Base-by-base conservation (phyloP, 2,888 invertebrate genomes). In the Thymelicus lineola region DNA sequence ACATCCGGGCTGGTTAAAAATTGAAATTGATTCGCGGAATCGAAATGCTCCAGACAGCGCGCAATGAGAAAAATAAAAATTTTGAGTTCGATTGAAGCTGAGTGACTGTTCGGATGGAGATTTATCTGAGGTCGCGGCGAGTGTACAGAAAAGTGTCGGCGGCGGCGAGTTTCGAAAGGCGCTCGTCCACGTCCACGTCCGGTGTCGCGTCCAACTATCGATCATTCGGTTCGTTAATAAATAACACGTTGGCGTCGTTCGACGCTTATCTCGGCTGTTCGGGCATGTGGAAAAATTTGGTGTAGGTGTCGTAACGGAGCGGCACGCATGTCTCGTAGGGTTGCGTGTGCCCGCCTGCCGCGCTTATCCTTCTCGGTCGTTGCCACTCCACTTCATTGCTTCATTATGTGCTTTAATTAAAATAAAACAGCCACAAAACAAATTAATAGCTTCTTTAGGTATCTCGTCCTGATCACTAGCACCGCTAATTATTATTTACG, bases 201-300 rank as follows among this genome's bases (percentile, higher is more conserved):
- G 92, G 91, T 88, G 91, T 90, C 91, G 91, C 91, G 91, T 88
- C 90, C 91, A 89, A 87, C 93, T 91, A 93, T 93, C 93, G 92
- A 93, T 93, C 93, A 93, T 93, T 93, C 93, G 91, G 91, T 93
- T 93, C 93, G 93, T 93, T 93, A 92, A 93, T 93, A 93, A 93
- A 93, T 92, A 92, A 92, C 91, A 93, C 91, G 92, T 91, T 85
- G 90, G 88, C 90, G 89, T 92, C 89, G 88, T 81, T 86, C 85
- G 87, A 86, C 83, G 91, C 91, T 93, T 92, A 93, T 93, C 93
- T 92, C 78, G 75, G 87, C 87, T 91, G 92, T 86, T 87, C 91
- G 91, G 89, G 89, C 93, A 93, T 92, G 93, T 92, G 92, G 92
- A 93, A 93, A 91, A 91, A 92, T 91, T 93, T 87, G 91, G 92